Evolutionary conservation across 2,888 invertebrate species (phyloP), one percentile per base, ranked within the genome.

Genomic region (Synergus umbraculus): DNA sequence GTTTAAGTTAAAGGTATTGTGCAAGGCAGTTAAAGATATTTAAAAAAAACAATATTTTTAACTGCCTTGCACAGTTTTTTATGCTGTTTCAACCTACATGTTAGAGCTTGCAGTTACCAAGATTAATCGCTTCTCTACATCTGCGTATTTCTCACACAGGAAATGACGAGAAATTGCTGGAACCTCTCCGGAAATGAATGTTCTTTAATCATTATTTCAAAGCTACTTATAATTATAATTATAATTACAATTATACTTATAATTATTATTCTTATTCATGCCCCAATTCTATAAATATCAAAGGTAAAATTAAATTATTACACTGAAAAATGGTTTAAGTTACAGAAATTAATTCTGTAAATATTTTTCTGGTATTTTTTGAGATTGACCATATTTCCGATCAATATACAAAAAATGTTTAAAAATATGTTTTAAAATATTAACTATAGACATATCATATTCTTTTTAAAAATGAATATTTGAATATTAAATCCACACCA

Each of bases 61-160:
- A 60, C n/a, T 22, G 22, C 60, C 22, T 22, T 22, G 18, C 22
- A 10, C 12, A 22, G 60, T 60, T 60, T 22, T 49, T 54, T 54
- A 7, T 1, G 8, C 60, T 60, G 4, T 22, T 22, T 22, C 12
- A 5, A 9, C 58, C n/a, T 73, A 29, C 54, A 73, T 49, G 49
- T 13, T n/a, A 9, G 15, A 37, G 54, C n/a, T 73, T 41, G 49
- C n/a, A 73, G 54, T 73, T 73, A 73, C 73, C 41, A 73, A 54
- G 54, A 73, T 73, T 73, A 73, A 73, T 73, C 73, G 54, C n/a
- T 73, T 73, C 15, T 29, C n/a, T 58, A 54, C 73, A 73, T 73
- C 49, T 73, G 73, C 10, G 37, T 37, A 73, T 73, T 73, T 73
- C 73, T 18, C 73, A 73, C 73, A 15, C 54, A 73, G 73, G 10